Evolutionary conservation across 2,888 invertebrate species (phyloP).

Genomic region (Epinotia bilunana): DNA sequence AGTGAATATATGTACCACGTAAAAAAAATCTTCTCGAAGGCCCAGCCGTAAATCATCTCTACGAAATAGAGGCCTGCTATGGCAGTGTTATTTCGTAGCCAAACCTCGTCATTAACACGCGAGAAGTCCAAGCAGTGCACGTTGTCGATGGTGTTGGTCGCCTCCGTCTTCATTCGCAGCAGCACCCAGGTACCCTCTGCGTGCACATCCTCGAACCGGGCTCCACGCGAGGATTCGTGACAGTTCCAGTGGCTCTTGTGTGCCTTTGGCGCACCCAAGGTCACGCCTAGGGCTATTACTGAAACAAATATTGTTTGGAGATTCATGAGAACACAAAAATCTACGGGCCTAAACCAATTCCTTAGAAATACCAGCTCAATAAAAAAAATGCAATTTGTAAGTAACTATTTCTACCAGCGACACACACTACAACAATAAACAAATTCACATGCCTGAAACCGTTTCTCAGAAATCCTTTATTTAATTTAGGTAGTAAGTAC

Average conservation of each 20-base stretch:
- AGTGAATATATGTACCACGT: no score
- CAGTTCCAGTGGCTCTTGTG: slow-evolving; percentile 59
- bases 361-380: no score
- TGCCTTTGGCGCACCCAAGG: slow-evolving; percentile 51
- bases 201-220: slow-evolving; percentile 65
- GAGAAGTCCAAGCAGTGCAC: slow-evolving; percentile 68
- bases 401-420: no score
- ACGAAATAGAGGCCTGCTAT: no score
- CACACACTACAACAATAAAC: no score
- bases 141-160: slow-evolving; percentile 62
- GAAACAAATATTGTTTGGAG: slow-evolving; percentile 34
- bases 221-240: slow-evolving; percentile 68
- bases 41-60: no score
- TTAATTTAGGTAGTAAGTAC: no score
- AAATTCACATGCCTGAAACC: not conserved
- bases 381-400: no score
- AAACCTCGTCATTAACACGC: slow-evolving; percentile 63
- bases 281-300: slow-evolving; percentile 48
- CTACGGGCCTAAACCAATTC: no score
- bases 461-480: not conserved
- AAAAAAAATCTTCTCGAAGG: no score
- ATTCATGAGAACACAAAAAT: not conserved
- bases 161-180: slow-evolving; percentile 64
- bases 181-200: slow-evolving; percentile 72
- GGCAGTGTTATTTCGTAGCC: not conserved